Base-by-base conservation (phyloP, 1,140 invertebrate genomes). In the Protaetia brevitarsis region DNA sequence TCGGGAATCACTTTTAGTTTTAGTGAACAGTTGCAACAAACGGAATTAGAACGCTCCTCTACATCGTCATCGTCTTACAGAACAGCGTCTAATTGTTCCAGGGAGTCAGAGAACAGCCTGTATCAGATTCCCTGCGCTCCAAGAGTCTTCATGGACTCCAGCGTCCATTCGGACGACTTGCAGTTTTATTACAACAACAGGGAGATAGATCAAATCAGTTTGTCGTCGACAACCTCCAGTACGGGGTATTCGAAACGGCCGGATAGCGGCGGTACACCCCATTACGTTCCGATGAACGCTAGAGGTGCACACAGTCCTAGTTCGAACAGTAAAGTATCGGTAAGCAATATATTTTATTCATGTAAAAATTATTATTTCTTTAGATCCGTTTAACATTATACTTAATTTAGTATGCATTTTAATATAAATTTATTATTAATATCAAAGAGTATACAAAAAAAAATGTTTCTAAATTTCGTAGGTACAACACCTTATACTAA, bases 81-180 rank as follows among this genome's bases (percentile, higher is more conserved):
- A 64, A 73, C 71, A 37, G 68, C 66, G 16, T 69, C 64, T 73
- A 63, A 72, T 72, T 76, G 72, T 77, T 80, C 77, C 71, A 85
- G 83, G 78, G 81, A 81, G 45, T 84, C 83, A 23, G 83, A 84
- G 68, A 83, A 80, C 68, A 84, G 85, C 61, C 71, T 84, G 13
- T 85, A 83, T 68, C 82, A 85, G 73, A 81, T 81, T 60, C 83
- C 82, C 41, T 81, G 82, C 56, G 79, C 79, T 26, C 82, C 83
- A 19, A 81, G 82, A 61, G 78, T 79, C 36, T 78, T 83, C 56
- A 81, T 82, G 78, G 84, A 86, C 41, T 79, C 80, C 62, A 82
- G 82, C 72, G 82, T 79, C 70, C 72, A 77, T 69, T 84, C 83
- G 6, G 85, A 86, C 64, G 84, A 86, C 71, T 68, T 84, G 70